Evolutionary conservation across 2,797 vertebrate genomes (phyloP).

Genomic region (Adelosebastes latens): DNA sequence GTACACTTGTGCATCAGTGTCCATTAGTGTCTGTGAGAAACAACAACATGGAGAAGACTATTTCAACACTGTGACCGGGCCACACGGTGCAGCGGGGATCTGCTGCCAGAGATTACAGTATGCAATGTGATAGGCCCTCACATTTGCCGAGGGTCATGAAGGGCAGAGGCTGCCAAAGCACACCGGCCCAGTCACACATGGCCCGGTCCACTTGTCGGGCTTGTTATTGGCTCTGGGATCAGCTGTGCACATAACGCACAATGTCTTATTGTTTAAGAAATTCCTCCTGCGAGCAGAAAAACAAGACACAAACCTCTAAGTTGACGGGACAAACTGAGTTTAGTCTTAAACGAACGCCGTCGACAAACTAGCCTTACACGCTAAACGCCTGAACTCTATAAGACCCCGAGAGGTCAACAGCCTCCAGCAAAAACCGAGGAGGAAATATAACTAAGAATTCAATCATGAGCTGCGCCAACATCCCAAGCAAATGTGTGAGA

Average conservation of each 20-base stretch:
- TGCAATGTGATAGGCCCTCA: conserved; percentile 75
- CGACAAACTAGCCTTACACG: not conserved
- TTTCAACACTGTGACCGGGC: conserved; percentile 41
- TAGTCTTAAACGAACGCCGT: too few species aligned
- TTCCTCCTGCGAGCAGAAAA: conserved; percentile 25
- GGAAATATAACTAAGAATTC: conserved; percentile 54
- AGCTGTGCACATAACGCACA: conserved; percentile 44
- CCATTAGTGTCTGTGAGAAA: conserved; percentile 20
- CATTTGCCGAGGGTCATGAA: conserved; percentile 68
- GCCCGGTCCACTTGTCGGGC: conserved; percentile 12
- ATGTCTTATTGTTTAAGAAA: conserved; percentile 42
- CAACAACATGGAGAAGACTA: not conserved
- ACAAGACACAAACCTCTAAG: not conserved
- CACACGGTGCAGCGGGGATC: conserved; percentile 40
- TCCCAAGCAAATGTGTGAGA: conserved; percentile 73
- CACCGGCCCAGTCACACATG: conserved; percentile 22
- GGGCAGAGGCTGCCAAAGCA: conserved; percentile 56
- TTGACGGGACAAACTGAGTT: not conserved
- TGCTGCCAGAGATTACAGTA: conserved; percentile 63
- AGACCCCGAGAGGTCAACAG: not conserved
- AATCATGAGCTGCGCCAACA: conserved; percentile 54
- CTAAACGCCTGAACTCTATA: not conserved
- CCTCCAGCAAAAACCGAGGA: conserved; percentile 24
- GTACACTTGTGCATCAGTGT: not conserved
- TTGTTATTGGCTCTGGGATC: conserved; percentile 32